Base-by-base conservation (phyloP, 2,888 invertebrate species). In the Eupithecia subfuscata region DNA sequence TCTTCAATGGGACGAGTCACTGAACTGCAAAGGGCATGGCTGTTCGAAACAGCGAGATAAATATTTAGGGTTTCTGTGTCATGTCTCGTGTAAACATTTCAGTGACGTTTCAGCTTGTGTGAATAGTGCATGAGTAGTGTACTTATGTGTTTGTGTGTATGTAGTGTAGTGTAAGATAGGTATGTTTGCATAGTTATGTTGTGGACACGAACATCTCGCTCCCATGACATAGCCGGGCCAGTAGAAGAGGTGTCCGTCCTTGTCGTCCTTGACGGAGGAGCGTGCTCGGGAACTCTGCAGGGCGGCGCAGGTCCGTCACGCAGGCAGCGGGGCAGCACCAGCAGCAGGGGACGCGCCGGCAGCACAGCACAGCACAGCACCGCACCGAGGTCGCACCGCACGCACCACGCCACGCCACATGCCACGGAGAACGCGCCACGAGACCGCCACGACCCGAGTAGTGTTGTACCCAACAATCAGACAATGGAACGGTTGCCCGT, bases 231-330 rank as follows among this genome's bases (percentile, higher is more conserved):
- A 99, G 96, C 99, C 99, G 96, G 97, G 97, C 96, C 98, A 98
- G 97, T 99, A 99, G 95, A 99, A 97, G 96, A 99, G 98, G 96
- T 99, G 99, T 95, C 99, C 99, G 96, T 99, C 99, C 96, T 98
- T 98, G 96, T 99, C 99, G 96, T 99, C 99, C 97, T 98, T 98
- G 95, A 99, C 97, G 95, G 98, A 97, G 95, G 98, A 98, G 94
- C 95, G 94, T 93, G 97, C 97, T 92, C 97, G 96, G 95, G 97
- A 97, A 96, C 97, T 97, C 97, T 97, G 97, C 95, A 93, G 88
- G 90, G 87, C 86, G 87, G 83, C 80, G 85, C 82, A 71, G 52
- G 80, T 76, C 74, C 73, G 75, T 69, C 78, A 69, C 71, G 40
- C 37, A 74, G 77, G 78, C 30, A 63, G 63, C 34, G 34, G 18